Evolutionary conservation across 2,113 vertebrate species (phyloP).

Genomic region (Nematolebias whitei): DNA sequence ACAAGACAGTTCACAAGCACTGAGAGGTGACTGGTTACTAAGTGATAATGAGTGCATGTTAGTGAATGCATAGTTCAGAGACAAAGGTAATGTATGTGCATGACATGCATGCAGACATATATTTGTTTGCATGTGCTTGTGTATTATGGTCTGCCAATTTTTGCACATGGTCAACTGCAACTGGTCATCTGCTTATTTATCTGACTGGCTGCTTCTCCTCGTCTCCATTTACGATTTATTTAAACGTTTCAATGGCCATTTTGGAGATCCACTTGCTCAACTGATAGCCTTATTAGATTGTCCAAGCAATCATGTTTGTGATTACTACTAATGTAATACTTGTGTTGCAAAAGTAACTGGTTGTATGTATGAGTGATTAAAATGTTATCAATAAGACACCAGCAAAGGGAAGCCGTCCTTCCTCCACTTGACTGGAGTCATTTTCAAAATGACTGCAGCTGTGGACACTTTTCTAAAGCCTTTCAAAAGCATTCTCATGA

Average conservation of each 20-base stretch:
- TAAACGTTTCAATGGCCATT: slow-evolving; percentile 10
- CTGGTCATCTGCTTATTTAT: neutral
- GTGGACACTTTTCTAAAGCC: neutral
- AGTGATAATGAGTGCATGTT: neutral
- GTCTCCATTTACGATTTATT: slow-evolving; percentile 18
- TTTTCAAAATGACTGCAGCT: neutral
- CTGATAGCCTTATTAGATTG: neutral
- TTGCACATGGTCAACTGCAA: slow-evolving; percentile 30
- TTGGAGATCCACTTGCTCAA: slow-evolving; percentile 7
- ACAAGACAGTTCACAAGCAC: neutral
- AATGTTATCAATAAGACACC: neutral
- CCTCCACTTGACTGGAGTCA: neutral
- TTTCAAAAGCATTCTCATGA: neutral
- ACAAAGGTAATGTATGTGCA: too few species aligned
- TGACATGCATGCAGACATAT: too few species aligned
- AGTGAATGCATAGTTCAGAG: neutral
- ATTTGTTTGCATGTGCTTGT: too few species aligned
- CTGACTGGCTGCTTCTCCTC: slow-evolving; percentile 26
- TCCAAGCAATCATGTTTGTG: neutral
- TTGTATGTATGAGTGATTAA: neutral
- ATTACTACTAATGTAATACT: neutral
- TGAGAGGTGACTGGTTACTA: neutral
- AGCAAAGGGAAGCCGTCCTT: slow-evolving; percentile 4
- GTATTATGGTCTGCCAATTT: slow-evolving; percentile 18
- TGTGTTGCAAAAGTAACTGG: neutral